These are phyloP conservation scores for Orthosia gracilis DNA, from an alignment of 2,888 invertebrate genomes.

Conservation along the genomic window DNA sequence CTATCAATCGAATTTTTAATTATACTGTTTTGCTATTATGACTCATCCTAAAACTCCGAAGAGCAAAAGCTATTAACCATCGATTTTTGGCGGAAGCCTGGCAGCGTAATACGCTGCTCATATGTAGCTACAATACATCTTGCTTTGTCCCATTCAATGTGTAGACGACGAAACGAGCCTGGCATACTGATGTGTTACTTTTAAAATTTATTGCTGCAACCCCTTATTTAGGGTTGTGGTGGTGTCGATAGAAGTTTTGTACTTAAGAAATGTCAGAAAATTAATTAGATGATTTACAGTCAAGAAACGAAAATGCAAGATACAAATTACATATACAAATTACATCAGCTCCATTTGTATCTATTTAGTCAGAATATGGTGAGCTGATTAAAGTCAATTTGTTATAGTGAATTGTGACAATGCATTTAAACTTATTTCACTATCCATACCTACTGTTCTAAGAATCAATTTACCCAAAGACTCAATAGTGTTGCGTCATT, in stretches of 20 bases:
- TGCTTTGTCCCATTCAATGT: conserved; percentile 86
- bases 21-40: neutral
- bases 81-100: conserved; percentile 67
- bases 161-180: conserved; percentile 81
- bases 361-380: too few relatives aligned
- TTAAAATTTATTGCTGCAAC: conserved; percentile 87
- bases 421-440: too few relatives aligned
- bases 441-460: too few relatives aligned
- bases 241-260: conserved; percentile 58
- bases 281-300: neutral
- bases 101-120: conserved; percentile 72
- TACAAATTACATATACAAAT: neutral
- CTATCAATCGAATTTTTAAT: too few relatives aligned
- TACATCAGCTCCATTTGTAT: too few relatives aligned
- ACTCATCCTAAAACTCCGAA: neutral
- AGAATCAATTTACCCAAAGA: neutral
- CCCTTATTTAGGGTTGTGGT: conserved; percentile 69
- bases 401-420: too few relatives aligned
- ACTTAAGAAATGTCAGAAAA: neutral
- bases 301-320: neutral
- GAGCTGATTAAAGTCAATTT: too few relatives aligned
- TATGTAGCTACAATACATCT: conserved; percentile 85
- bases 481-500: neutral
- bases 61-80: conserved; percentile 60
- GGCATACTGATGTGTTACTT: conserved; percentile 89